Evolutionary conservation across 2,797 vertebrate genomes (phyloP).

Genomic region (Psittacula derbiana): DNA sequence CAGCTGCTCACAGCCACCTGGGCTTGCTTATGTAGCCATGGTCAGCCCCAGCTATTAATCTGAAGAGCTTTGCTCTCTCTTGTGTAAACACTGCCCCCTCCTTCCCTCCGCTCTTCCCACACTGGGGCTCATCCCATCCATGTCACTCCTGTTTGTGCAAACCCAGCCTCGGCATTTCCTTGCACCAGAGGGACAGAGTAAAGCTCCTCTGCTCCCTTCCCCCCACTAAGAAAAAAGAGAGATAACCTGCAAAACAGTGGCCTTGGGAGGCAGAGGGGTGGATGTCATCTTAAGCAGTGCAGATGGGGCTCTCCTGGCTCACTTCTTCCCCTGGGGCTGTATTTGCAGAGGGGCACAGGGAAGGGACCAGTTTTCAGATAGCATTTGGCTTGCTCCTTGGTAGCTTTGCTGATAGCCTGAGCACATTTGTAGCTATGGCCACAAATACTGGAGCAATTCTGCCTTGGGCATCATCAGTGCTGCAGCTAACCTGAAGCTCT

Average conservation of each 20-base stretch:
- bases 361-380: neutral
- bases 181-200: neutral
- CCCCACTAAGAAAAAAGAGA: neutral
- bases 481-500: neutral
- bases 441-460: neutral
- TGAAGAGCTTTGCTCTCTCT: neutral
- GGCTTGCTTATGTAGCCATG: neutral
- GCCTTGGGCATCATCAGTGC: neutral
- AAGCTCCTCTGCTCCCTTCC: neutral
- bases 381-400: neutral
- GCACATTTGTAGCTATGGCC: neutral
- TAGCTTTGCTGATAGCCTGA: neutral
- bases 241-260: neutral
- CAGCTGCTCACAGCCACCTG: slow-evolving; percentile 59
- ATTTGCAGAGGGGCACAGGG: neutral
- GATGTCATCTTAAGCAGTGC: neutral
- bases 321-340: neutral
- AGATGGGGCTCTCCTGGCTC: neutral
- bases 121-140: neutral
- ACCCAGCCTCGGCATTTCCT: neutral
- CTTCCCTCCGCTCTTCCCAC: neutral
- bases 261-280: neutral
- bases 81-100: slow-evolving; percentile 21
- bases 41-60: slow-evolving; percentile 27
- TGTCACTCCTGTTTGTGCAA: neutral